Evolutionary conservation across 2,797 vertebrate species (phyloP).

Genomic region (Thaleichthys pacificus): DNA sequence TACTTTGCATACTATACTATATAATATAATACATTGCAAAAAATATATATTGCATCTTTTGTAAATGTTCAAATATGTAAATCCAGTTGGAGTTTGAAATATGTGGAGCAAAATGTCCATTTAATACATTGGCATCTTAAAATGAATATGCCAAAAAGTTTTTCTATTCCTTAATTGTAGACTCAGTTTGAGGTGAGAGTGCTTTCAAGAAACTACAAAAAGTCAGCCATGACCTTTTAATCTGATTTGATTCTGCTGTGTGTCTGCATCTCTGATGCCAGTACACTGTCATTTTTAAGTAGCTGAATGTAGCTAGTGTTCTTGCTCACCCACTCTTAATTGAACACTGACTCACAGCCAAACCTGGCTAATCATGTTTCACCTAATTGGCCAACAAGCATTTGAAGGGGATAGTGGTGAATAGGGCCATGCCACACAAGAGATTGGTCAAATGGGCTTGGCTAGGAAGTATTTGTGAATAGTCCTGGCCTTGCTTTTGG

Average conservation of each 20-base stretch:
- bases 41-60: background rate
- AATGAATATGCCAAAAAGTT: background rate
- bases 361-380: too few relatives aligned
- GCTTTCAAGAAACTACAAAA: background rate
- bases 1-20: background rate
- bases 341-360: slow-evolving; percentile 32
- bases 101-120: background rate
- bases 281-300: slow-evolving; percentile 25
- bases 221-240: background rate
- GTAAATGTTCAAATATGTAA: background rate
- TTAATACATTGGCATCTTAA: background rate
- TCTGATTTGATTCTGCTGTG: background rate
- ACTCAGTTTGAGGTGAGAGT: background rate
- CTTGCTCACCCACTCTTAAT: slow-evolving; percentile 32
- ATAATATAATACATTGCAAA: background rate
- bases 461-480: too few relatives aligned
- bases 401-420: too few relatives aligned
- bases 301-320: slow-evolving; percentile 42
- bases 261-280: background rate
- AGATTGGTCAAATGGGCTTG: too few relatives aligned
- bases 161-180: background rate
- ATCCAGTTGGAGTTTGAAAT: background rate
- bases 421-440: too few relatives aligned
- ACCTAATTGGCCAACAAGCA: too few relatives aligned
- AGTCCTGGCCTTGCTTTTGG: too few relatives aligned